Conservation (phyloP, 2,888 invertebrate genomes). For the Pterostichus madidus region DNA sequence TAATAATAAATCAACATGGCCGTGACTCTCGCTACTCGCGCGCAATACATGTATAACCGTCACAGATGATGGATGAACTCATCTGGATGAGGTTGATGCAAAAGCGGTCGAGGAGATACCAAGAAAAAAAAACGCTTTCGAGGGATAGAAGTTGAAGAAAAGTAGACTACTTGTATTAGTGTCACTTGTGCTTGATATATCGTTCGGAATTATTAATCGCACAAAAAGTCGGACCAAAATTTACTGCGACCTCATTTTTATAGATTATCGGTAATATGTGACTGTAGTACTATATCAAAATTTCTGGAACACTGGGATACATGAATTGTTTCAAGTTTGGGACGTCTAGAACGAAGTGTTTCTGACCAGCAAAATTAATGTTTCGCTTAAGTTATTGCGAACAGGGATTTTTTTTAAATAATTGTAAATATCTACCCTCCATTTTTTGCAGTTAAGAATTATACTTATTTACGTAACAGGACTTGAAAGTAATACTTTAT, state of each 20-base stretch:
- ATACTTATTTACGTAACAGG: no score
- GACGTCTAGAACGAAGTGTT: no score
- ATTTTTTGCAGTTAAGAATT: no score
- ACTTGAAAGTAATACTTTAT: no score
- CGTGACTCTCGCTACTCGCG: neutral
- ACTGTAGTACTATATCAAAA: slow-evolving; percentile 24
- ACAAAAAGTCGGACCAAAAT: slow-evolving; percentile 33
- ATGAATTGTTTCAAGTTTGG: no score
- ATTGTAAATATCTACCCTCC: no score
- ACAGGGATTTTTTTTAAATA: no score
- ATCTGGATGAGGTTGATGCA: neutral
- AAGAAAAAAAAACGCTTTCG: slow-evolving; percentile 16
- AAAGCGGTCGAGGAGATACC: slow-evolving; percentile 14
- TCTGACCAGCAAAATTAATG: no score
- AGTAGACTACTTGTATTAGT: slow-evolving; percentile 52
- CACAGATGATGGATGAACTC: slow-evolving; percentile 41
- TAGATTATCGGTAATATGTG: slow-evolving; percentile 37
- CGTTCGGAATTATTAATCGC: slow-evolving; percentile 49
- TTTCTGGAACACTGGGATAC: no score
- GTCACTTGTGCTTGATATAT: slow-evolving; percentile 50
- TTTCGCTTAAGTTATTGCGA: no score
- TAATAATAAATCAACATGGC: slow-evolving; percentile 55
- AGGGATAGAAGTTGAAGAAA: slow-evolving; percentile 7
- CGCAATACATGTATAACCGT: slow-evolving; percentile 45
- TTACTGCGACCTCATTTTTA: slow-evolving; percentile 49